phyloP scores from a whole-genome alignment of 2,797 vertebrate species.

The Argya squamiceps region DNA sequence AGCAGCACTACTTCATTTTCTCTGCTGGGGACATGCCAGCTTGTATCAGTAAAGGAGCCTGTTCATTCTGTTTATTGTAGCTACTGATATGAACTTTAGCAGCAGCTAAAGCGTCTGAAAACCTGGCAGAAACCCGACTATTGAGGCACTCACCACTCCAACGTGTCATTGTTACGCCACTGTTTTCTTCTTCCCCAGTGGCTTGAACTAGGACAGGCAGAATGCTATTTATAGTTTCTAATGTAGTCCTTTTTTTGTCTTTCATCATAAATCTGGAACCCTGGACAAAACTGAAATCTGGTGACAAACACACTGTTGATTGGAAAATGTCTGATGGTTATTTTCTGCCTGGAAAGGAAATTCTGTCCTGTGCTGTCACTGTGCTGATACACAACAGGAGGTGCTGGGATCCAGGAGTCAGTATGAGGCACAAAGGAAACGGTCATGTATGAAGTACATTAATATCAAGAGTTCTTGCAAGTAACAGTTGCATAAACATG shows the following conservation, averaged over 20 bases:
- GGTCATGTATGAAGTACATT: not conserved
- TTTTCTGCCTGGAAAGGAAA: constrained; percentile 11
- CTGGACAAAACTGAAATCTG: not conserved
- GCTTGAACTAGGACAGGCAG: constrained; percentile 67
- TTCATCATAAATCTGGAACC: constrained; percentile 52
- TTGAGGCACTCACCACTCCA: constrained; percentile 8
- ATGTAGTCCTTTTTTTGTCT: constrained; percentile 49
- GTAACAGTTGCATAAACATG: not conserved
- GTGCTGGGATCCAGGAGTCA: not conserved
- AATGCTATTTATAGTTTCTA: constrained; percentile 57
- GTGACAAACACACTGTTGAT: not conserved
- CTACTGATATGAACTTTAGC: not conserved
- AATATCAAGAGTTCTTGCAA: not conserved
- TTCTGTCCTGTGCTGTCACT: not conserved
- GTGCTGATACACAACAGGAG: not conserved
- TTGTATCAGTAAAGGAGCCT: not conserved
- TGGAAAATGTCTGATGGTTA: not conserved
- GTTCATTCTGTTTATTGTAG: not conserved
- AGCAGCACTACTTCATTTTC: not conserved
- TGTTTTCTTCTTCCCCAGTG: constrained; percentile 40
- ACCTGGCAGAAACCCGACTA: not conserved
- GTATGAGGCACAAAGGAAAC: not conserved
- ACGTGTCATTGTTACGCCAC: not conserved
- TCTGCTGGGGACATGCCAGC: not conserved
- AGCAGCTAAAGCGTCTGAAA: not conserved